Conservation (phyloP, 1,140 invertebrate species). For the Sycophaga agraensis region DNA sequence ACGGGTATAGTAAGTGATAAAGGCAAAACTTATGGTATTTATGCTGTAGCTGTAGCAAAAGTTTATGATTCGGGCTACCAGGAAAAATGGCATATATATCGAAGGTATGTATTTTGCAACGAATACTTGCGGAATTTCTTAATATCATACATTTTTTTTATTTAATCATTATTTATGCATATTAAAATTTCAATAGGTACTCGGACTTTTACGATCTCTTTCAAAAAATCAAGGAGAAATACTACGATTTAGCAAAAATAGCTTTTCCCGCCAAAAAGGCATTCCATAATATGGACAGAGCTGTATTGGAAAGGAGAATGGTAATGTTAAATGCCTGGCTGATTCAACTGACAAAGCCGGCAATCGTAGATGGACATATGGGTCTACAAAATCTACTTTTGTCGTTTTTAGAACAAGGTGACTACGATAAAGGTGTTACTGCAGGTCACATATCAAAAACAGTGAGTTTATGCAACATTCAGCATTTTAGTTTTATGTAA, state of each 20-base stretch:
- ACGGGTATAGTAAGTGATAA: slow-evolving; percentile 75
- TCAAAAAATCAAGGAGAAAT: slow-evolving; percentile 77
- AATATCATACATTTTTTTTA: too few relatives aligned
- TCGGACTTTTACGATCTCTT: slow-evolving; percentile 91
- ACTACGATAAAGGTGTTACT: slow-evolving; percentile 71
- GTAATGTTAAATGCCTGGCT: slow-evolving; percentile 84
- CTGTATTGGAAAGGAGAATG: slow-evolving; percentile 85
- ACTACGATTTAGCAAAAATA: slow-evolving; percentile 75
- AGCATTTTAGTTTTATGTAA: neutral
- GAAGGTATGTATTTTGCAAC: too few relatives aligned
- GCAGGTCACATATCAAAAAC: slow-evolving; percentile 64
- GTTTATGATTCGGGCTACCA: slow-evolving; percentile 66
- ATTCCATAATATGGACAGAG: slow-evolving; percentile 87
- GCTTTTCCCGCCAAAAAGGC: slow-evolving; percentile 91
- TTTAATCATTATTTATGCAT: too few relatives aligned
- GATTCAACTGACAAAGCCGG: slow-evolving; percentile 66
- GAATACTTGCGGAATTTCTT: too few relatives aligned
- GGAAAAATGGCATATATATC: slow-evolving; percentile 78
- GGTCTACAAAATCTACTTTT: slow-evolving; percentile 70
- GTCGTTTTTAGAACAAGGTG: slow-evolving; percentile 76
- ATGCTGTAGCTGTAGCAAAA: slow-evolving; percentile 80
- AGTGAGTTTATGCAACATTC: slow-evolving; percentile 47
- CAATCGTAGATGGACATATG: slow-evolving; percentile 65
- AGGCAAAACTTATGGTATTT: slow-evolving; percentile 85
- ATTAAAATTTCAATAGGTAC: slow-evolving; percentile 62